A percentile compares a stretch with the other conserved stretches of the same genome.
Evolutionary conservation across 2,113 vertebrate genomes (phyloP).

Genomic region (Hypomesus transpacificus): DNA sequence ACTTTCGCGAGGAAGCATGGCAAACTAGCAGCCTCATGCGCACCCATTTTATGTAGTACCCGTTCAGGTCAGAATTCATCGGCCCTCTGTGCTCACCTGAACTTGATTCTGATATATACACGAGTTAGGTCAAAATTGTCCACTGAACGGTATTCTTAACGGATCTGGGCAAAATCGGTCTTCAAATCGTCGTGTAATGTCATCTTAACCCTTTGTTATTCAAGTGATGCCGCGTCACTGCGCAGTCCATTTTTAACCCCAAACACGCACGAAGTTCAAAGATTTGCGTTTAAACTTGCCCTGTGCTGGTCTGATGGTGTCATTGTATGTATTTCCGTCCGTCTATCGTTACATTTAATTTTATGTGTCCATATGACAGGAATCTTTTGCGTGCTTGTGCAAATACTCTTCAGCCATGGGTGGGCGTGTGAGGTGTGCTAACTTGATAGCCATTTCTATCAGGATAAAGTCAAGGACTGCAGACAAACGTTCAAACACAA

Average conservation of each 20-base stretch:
- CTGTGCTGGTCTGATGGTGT: neutral
- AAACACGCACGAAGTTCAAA: constrained; percentile 56
- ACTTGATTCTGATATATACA: neutral
- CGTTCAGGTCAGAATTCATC: neutral
- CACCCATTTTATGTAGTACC: constrained; percentile 66
- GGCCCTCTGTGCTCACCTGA: neutral
- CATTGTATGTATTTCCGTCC: no score
- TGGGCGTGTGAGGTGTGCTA: constrained; percentile 64
- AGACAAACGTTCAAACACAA: neutral
- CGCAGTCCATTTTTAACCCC: constrained; percentile 48
- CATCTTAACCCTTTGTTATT: constrained; percentile 66
- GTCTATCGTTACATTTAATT: neutral
- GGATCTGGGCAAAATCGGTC: neutral
- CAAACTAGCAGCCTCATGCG: constrained; percentile 68
- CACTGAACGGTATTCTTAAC: neutral
- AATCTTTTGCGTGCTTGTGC: constrained; percentile 50
- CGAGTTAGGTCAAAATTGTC: neutral
- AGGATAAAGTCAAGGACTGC: neutral
- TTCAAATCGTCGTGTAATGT: constrained; percentile 45
- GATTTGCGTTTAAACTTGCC: neutral
- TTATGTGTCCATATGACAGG: constrained; percentile 54
- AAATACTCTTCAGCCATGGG: constrained; percentile 50
- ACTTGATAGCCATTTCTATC: constrained; percentile 34
- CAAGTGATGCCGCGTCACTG: constrained; percentile 45
- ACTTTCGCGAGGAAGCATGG: constrained; percentile 69